Evolutionary conservation across 2,113 vertebrate genomes (phyloP).

Genomic region (Leptodactylus fuscus): DNA sequence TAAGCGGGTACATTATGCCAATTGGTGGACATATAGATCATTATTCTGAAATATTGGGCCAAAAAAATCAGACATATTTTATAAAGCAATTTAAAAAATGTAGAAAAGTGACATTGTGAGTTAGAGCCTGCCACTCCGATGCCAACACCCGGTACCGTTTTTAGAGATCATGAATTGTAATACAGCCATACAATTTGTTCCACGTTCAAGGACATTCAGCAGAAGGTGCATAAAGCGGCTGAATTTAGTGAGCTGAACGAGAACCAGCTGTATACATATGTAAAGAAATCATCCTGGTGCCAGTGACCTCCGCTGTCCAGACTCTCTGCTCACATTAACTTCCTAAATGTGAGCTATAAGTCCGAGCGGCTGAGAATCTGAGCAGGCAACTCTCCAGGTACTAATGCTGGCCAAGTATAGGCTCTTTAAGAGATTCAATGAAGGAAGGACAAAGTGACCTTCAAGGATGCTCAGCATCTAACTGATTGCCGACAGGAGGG

Average conservation of each 20-base stretch:
- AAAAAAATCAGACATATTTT: not conserved
- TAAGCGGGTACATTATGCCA: not conserved
- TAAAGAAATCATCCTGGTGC: constrained; percentile 23
- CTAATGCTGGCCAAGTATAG: constrained; percentile 61
- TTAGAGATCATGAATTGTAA: not conserved
- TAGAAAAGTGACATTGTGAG: not conserved
- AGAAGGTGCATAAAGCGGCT: not conserved
- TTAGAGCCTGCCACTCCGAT: not conserved
- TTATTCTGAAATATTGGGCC: not conserved
- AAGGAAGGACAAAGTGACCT: constrained; percentile 68
- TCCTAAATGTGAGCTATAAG: constrained; percentile 37
- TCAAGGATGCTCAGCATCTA: constrained; percentile 66
- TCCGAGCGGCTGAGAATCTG: constrained; percentile 20
- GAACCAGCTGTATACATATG: constrained; percentile 39
- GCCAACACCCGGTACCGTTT: not conserved
- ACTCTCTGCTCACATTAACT: constrained; percentile 32
- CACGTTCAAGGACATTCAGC: constrained; percentile 13
- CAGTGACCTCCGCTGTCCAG: constrained; percentile 50
- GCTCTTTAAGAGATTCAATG: constrained; percentile 66
- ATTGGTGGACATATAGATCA: not conserved
- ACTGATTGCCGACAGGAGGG: constrained; percentile 68
- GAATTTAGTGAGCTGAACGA: constrained; percentile 34
- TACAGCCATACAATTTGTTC: not conserved
- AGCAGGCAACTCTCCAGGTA: constrained; percentile 63
- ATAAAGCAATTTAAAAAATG: not conserved